Evolutionary conservation across 2,888 invertebrate species (phyloP), one percentile per base, ranked within the genome.

Genomic region (Suillia variegata): DNA sequence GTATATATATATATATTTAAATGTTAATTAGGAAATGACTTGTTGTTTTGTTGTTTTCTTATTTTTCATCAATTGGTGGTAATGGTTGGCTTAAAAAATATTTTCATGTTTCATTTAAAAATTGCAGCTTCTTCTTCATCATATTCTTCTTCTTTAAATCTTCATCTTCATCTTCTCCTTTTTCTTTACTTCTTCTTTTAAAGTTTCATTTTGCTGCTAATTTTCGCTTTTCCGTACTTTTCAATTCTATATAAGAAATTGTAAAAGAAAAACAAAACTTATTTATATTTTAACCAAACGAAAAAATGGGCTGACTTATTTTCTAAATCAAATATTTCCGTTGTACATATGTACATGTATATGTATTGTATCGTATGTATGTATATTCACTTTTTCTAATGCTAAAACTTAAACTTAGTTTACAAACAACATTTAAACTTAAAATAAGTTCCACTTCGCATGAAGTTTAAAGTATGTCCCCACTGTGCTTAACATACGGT

Each of bases 61-160:
- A n/a, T 54, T 59, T 62, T 65, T 71, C 38, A 20, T 22, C 33
- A 65, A 69, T 73, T 74, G 74, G 73, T 74, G 74, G 73, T 69
- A 75, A 73, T 74, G 74, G 74, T 75, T 75, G 74, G 74, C 68
- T 69, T 68, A 67, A 70, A 73, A 15, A 21, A 38, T 38, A n/a
- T 38, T n/a, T n/a, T n/a, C n/a, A n/a, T n/a, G n/a, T n/a, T 38
- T 38, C 31, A 31, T 31, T 31, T 31, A 8, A 6, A 31, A n/a
- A n/a, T n/a, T n/a, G n/a, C n/a, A n/a, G n/a, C n/a, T n/a, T n/a
- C n/a, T n/a, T n/a, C n/a, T n/a, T n/a, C n/a, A n/a, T n/a, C n/a
- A n/a, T n/a, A n/a, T n/a, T n/a, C n/a, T n/a, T n/a, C n/a, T n/a
- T n/a, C n/a, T n/a, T n/a, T n/a, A n/a, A n/a, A n/a, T n/a, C n/a